These are phyloP conservation scores for Gadopsis marmoratus DNA, from an alignment of 2,797 vertebrate species.

Conservation along the genomic window DNA sequence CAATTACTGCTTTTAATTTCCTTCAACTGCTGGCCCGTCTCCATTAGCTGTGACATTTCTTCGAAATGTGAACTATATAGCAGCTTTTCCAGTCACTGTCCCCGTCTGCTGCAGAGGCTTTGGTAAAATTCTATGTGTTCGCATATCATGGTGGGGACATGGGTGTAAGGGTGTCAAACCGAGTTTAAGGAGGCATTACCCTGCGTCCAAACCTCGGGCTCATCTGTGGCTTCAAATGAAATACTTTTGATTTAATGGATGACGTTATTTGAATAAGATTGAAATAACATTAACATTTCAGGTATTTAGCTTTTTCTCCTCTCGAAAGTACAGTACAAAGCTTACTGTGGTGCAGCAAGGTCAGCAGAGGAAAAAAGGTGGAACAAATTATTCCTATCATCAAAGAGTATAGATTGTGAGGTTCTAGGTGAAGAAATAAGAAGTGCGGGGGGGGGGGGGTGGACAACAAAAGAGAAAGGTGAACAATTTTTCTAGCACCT, in stretches of 20 bases:
- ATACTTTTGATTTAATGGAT: not conserved
- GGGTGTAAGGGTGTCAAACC: not conserved
- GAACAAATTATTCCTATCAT: not conserved
- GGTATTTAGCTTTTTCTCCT: no score
- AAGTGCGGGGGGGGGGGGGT: not conserved
- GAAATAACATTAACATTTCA: not conserved
- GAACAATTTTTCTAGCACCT: not conserved
- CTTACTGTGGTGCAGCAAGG: not conserved
- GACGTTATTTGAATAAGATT: not conserved
- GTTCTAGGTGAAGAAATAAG: constrained; percentile 6
- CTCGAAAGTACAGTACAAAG: not conserved
- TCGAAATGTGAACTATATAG: constrained; percentile 40
- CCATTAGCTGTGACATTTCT: constrained; percentile 67
- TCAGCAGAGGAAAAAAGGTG: not conserved
- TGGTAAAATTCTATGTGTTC: constrained; percentile 17
- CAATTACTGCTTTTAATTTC: constrained; percentile 77
- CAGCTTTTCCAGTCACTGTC: constrained; percentile 9
- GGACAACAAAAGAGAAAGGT: not conserved
- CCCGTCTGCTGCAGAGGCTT: constrained; percentile 9
- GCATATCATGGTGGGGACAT: not conserved
- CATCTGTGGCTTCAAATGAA: not conserved
- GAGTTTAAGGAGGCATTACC: not conserved
- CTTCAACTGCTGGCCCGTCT: constrained; percentile 52
- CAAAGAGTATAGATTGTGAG: not conserved
- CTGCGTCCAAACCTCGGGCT: not conserved